phyloP scores from a whole-genome alignment of 2,888 invertebrate species.

The Netelia virgata region DNA sequence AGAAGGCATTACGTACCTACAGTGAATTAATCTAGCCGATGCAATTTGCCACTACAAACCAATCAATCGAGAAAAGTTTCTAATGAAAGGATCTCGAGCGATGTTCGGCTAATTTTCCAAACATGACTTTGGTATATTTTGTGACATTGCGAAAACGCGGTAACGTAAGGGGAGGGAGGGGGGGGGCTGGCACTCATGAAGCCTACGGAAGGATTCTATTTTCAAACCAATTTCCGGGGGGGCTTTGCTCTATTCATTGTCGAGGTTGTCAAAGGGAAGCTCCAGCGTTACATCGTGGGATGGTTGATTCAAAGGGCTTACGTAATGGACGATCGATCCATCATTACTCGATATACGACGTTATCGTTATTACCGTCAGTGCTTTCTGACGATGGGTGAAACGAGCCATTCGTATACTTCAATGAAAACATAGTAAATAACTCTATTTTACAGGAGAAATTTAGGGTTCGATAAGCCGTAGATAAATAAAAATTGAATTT shows the following conservation, averaged over 20 bases:
- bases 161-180: too few relatives aligned
- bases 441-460: too few relatives aligned
- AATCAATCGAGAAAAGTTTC: background rate
- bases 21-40: background rate
- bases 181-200: too few relatives aligned
- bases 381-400: background rate
- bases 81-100: background rate
- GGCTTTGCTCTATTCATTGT: background rate
- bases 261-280: slow-evolving; percentile 6
- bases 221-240: slow-evolving; percentile 2
- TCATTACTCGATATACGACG: background rate
- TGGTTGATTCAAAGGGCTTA: background rate
- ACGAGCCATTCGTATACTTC: background rate
- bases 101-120: background rate
- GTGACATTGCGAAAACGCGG: background rate
- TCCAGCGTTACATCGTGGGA: background rate
- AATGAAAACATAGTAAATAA: background rate
- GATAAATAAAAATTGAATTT: too few relatives aligned
- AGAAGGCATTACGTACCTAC: background rate
- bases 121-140: background rate
- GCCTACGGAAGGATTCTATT: background rate
- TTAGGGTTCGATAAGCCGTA: too few relatives aligned
- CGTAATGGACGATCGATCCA: slow-evolving; percentile 16
- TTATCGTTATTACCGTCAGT: background rate
- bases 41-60: slow-evolving; percentile 25